Evolutionary conservation across 2,797 vertebrate genomes (phyloP).

Genomic region (Loriculus beryllinus): DNA sequence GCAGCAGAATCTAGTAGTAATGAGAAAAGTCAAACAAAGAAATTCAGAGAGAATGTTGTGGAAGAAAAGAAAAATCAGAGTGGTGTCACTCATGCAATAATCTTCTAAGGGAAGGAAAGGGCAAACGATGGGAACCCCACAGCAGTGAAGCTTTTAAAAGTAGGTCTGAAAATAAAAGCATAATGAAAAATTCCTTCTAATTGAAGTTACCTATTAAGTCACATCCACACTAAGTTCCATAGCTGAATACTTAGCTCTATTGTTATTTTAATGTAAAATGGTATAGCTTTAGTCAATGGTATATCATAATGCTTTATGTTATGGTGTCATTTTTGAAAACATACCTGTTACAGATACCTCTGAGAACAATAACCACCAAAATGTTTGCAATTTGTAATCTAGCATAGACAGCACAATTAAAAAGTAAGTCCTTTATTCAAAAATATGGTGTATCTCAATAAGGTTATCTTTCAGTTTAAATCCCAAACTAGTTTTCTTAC

Average conservation of each 20-base stretch:
- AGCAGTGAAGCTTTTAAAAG: neutral
- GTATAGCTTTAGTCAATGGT: neutral
- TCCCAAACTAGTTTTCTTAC: neutral
- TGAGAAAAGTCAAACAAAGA: neutral
- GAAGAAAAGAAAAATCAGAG: neutral
- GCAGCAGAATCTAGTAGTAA: neutral
- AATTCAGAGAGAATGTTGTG: neutral
- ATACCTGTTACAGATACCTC: neutral
- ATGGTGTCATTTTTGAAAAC: neutral
- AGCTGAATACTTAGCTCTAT: neutral
- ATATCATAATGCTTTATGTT: neutral
- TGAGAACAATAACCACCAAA: neutral
- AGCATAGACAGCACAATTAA: neutral
- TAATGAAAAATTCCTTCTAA: neutral
- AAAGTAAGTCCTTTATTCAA: neutral
- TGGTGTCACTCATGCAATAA: neutral
- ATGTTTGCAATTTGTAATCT: neutral
- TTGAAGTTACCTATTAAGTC: neutral
- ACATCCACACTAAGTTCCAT: neutral
- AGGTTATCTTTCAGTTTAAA: neutral
- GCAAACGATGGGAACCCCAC: neutral
- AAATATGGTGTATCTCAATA: neutral
- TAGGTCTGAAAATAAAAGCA: neutral
- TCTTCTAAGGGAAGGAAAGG: neutral
- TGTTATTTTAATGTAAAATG: neutral